A percentile compares a stretch with the other conserved stretches of the same genome.
These are phyloP conservation scores for Tetrao urogallus DNA, from an alignment of 2,113 vertebrate genomes.

Conservation along the genomic window DNA sequence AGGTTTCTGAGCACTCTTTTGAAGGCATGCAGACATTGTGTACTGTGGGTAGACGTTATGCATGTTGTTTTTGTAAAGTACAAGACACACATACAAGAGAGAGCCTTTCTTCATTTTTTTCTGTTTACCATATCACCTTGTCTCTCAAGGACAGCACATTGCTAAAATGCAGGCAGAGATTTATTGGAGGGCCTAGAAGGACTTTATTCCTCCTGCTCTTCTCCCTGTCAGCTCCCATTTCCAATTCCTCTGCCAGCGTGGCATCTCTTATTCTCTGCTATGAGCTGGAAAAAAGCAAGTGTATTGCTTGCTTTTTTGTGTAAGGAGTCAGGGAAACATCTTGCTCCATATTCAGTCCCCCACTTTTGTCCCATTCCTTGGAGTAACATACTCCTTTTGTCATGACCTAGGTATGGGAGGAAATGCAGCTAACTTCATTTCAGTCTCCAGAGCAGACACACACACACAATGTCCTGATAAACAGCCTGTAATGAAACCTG, in stretches of 20 bases:
- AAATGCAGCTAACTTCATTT: background rate
- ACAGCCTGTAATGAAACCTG: background rate
- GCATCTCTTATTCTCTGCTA: background rate
- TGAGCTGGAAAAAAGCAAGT: background rate
- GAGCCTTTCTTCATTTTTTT: background rate
- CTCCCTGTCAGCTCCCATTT: background rate
- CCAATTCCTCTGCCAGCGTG: background rate
- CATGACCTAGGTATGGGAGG: background rate
- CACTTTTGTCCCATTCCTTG: rapidly evolving
- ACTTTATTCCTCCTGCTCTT: slow-evolving; percentile 6
- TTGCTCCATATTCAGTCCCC: background rate
- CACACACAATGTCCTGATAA: background rate
- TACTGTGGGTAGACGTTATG: background rate
- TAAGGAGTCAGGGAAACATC: background rate
- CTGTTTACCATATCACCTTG: slow-evolving; percentile 61
- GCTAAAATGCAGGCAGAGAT: slow-evolving; percentile 57
- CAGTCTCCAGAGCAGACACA: background rate
- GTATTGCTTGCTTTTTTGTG: background rate
- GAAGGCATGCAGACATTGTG: background rate
- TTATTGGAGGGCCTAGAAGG: slow-evolving; percentile 55
- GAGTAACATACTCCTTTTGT: background rate
- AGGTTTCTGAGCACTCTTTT: background rate
- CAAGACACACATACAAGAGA: background rate
- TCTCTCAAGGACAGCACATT: slow-evolving; percentile 52
- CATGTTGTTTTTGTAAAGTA: background rate